A percentile compares a stretch with the other conserved stretches of the same genome.
Conservation (phyloP, 2,113 vertebrate genomes). For the Chionodraco myersi region DNA sequence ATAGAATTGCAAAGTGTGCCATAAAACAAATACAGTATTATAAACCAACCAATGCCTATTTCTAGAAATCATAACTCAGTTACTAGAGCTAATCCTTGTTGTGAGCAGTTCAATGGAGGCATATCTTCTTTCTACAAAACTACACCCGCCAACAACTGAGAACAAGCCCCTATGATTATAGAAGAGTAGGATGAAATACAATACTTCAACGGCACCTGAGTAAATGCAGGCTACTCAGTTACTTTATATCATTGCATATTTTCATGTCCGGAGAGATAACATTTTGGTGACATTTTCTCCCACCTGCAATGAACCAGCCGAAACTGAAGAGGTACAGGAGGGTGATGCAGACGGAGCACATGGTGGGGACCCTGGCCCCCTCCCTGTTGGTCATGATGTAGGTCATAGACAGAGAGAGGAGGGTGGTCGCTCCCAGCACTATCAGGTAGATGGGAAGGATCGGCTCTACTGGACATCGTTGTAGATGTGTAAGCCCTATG, state of each 20-base stretch:
- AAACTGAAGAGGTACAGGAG: constrained; percentile 61
- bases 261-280: neutral
- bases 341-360: neutral
- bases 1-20: too few species aligned
- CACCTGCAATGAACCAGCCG: constrained; percentile 75
- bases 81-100: too few species aligned
- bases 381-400: constrained; percentile 23
- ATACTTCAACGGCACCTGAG: neutral
- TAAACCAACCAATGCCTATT: too few species aligned
- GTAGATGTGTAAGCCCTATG: constrained; percentile 55
- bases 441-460: constrained; percentile 74
- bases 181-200: neutral
- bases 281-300: neutral
- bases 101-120: too few species aligned
- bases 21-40: too few species aligned
- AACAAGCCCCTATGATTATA: too few species aligned
- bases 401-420: constrained; percentile 55
- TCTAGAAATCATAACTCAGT: too few species aligned
- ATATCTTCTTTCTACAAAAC: too few species aligned
- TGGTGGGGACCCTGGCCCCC: neutral
- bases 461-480: constrained; percentile 51
- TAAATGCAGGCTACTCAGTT: neutral
- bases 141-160: too few species aligned
- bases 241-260: neutral
- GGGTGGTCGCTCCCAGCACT: constrained; percentile 55